Evolutionary conservation across 2,888 invertebrate species (phyloP).

Genomic region (Cheilosia impressa): DNA sequence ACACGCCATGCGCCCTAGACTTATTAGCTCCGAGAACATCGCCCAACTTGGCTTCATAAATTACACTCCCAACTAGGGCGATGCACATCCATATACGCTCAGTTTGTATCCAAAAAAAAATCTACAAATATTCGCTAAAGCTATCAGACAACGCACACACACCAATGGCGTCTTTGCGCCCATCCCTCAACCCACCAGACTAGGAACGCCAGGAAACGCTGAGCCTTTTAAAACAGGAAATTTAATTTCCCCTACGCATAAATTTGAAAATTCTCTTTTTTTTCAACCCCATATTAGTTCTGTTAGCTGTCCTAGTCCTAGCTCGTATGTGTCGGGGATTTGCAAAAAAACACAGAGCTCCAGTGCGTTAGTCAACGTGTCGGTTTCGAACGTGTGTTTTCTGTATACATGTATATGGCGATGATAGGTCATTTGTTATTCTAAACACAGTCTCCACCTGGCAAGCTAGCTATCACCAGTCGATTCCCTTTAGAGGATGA

Average conservation of each 20-base stretch:
- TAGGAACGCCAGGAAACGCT: slow-evolving; percentile 45
- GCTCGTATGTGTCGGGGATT: slow-evolving; percentile 14
- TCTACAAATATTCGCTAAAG: slow-evolving; percentile 24
- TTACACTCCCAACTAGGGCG: slow-evolving; percentile 62
- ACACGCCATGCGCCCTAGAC: neutral
- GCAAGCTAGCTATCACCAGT: slow-evolving; percentile 45
- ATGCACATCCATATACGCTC: slow-evolving; percentile 44
- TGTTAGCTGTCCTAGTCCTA: slow-evolving; percentile 7
- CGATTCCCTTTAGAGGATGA: slow-evolving; percentile 28
- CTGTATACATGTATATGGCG: slow-evolving; percentile 27
- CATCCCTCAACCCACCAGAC: neutral
- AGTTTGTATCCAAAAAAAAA: neutral
- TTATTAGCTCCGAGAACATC: slow-evolving; percentile 29
- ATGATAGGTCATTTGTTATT: slow-evolving; percentile 74
- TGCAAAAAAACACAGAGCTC: slow-evolving; percentile 23
- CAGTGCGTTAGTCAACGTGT: slow-evolving; percentile 55
- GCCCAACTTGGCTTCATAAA: slow-evolving; percentile 56
- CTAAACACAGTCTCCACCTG: slow-evolving; percentile 52
- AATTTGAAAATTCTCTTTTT: slow-evolving; percentile 61
- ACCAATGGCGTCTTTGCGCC: slow-evolving; percentile 2
- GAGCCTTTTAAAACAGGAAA: slow-evolving; percentile 76
- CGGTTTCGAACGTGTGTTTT: slow-evolving; percentile 15
- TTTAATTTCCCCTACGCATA: slow-evolving; percentile 78
- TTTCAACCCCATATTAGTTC: slow-evolving; percentile 8
- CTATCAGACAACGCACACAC: slow-evolving; percentile 34